phyloP scores from a whole-genome alignment of 1,140 invertebrate genomes.

The Homarus americanus region DNA sequence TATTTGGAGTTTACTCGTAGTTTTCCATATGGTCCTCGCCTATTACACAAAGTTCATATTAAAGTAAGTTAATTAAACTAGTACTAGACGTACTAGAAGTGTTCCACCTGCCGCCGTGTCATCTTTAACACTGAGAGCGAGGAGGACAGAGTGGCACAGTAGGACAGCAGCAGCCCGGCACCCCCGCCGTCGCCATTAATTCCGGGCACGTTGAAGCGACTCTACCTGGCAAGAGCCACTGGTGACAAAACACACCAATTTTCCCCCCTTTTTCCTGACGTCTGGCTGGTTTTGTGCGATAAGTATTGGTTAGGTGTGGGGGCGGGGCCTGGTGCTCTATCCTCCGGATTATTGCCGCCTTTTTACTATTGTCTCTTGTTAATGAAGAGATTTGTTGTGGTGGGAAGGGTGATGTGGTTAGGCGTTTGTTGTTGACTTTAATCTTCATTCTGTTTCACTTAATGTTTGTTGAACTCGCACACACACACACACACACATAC shows the following conservation, averaged over 20 bases:
- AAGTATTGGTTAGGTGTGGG: constrained; percentile 26
- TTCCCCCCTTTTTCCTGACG: constrained; percentile 20
- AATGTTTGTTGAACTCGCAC: background rate
- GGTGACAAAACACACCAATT: constrained; percentile 47
- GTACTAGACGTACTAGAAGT: too few relatives aligned
- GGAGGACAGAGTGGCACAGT: background rate
- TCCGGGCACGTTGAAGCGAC: background rate
- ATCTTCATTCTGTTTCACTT: background rate
- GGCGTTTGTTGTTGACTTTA: background rate
- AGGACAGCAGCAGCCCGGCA: background rate
- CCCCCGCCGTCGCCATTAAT: background rate
- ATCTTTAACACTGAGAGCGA: background rate
- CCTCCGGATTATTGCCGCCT: background rate
- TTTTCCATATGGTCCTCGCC: too few relatives aligned
- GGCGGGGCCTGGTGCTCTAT: background rate
- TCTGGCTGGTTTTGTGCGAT: constrained; percentile 43
- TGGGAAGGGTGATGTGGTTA: background rate
- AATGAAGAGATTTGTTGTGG: background rate
- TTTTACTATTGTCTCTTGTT: background rate
- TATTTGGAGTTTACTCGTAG: too few relatives aligned
- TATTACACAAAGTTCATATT: too few relatives aligned
- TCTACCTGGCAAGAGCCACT: constrained; percentile 20
- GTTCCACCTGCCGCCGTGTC: too few relatives aligned
- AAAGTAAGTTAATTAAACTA: too few relatives aligned
- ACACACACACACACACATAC: background rate